Base-by-base conservation (phyloP, 2,113 vertebrate species). In the Litocranius walleri region DNA sequence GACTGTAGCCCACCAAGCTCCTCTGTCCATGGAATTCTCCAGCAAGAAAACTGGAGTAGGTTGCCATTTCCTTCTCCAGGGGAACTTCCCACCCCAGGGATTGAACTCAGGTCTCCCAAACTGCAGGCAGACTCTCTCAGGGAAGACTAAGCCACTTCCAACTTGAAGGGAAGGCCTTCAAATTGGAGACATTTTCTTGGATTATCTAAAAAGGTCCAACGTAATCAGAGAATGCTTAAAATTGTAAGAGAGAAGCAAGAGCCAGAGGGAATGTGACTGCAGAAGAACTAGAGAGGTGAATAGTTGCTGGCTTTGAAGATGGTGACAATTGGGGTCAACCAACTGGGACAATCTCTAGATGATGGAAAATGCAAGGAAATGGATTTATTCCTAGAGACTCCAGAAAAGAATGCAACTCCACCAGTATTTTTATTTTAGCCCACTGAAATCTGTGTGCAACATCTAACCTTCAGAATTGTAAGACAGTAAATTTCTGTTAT, bases 41-140 rank as follows among this genome's bases (percentile, higher is more conserved):
- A 74, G n/a, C 16, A 74, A 40, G 21, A 74, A 74, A 74, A 74
- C 36, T 74, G 1, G 67, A 74, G 10, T 74, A 74, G n/a, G 2
- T 71, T 40, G 67, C 36, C 19, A 74, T 74, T 74, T 74, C 19
- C 67, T 74, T 74, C 67, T 25, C 67, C 67, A 74, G 67, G 67
- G 19, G 3, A 23, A 11, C 19, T 40, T 40, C 19, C 19, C 0
- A 0, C 40, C 67, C 36, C 67, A 74, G 19, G 67, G 36, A 40
- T 40, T 74, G 19, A 40, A 74, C 19, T 74, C 19, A 25, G 19
- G 36, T 74, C 67, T 74, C 67, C 67, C 10, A 71, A n/a, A 40
- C 67, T 40, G 36, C 5, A 74, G n/a, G 19, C 36, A 40, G 67
- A 40, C 11, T 74, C 36, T 13, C 40, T 74, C 67, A 74, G 11